Evolutionary conservation across 92 coral and sea anemone species (phyloP).

Genomic region (Phymanthus crucifer): DNA sequence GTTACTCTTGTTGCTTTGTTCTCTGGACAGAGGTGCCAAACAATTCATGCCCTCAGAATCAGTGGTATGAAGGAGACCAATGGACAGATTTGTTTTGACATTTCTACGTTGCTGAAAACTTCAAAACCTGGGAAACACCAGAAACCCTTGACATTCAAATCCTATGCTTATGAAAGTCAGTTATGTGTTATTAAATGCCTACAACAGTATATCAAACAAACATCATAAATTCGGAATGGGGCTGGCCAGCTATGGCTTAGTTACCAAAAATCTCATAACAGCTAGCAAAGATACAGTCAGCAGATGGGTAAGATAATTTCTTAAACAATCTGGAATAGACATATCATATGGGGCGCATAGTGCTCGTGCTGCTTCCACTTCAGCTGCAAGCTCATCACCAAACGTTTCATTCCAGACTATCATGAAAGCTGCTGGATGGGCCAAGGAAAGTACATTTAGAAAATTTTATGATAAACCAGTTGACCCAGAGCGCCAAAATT

Average conservation of each 20-base stretch:
- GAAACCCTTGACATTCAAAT: slow-evolving; percentile 9
- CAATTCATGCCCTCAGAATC: slow-evolving; percentile 3
- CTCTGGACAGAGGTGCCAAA: slow-evolving; percentile 3
- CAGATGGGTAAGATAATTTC: slow-evolving; percentile 37
- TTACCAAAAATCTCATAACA: slow-evolving; percentile 41
- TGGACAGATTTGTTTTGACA: slow-evolving; percentile 2
- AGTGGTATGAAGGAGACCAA: slow-evolving; percentile 1
- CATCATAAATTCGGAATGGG: not conserved
- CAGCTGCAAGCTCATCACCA: slow-evolving; percentile 31
- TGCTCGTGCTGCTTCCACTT: slow-evolving; percentile 49
- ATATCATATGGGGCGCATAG: slow-evolving; percentile 34
- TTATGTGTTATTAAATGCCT: slow-evolving; percentile 18
- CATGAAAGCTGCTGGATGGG: slow-evolving; percentile 47
- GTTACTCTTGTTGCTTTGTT: slow-evolving; percentile 1
- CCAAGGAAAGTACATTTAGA: slow-evolving; percentile 43
- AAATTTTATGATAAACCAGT: slow-evolving; percentile 42
- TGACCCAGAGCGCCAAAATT: slow-evolving; percentile 18
- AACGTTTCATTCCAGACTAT: slow-evolving; percentile 31
- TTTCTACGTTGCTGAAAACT: slow-evolving; percentile 17
- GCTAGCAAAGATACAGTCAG: slow-evolving; percentile 48
- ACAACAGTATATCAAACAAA: not conserved
- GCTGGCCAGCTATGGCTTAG: slow-evolving; percentile 8
- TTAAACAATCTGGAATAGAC: slow-evolving; percentile 46
- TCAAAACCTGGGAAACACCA: slow-evolving; percentile 22
- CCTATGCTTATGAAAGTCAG: slow-evolving; percentile 1